Conservation (phyloP, 2,888 invertebrate genomes). For the Congeria kusceri region DNA sequence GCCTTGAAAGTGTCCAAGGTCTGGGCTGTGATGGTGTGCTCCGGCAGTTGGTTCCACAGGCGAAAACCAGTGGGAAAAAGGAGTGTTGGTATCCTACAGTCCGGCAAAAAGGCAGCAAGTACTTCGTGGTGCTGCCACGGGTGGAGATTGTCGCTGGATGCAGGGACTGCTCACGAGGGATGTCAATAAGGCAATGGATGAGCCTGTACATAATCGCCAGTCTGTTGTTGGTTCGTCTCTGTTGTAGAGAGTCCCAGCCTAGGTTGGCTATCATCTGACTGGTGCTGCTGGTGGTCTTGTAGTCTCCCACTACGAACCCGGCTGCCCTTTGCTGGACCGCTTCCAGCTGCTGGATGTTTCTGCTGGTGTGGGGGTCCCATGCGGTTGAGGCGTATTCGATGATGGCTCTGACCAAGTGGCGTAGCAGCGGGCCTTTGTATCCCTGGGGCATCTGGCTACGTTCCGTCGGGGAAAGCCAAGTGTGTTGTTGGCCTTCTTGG, state of each 20-base stretch:
- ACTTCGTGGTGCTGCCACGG: background rate
- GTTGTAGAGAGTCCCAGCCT: conserved; percentile 15
- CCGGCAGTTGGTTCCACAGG: no score
- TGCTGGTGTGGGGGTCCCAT: no score
- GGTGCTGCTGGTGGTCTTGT: background rate
- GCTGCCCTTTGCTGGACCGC: no score
- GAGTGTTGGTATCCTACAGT: background rate
- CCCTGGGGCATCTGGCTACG: no score
- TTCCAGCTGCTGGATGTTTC: no score
- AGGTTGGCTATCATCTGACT: conserved; percentile 14
- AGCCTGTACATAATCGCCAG: conserved; percentile 11
- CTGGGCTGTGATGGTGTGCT: no score
- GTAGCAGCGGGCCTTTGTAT: no score
- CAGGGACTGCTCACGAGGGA: background rate
- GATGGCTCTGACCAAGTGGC: no score
- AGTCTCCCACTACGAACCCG: conserved; percentile 9
- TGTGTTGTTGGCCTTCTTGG: conserved; percentile 24
- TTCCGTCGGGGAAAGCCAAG: no score
- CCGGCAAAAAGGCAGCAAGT: background rate
- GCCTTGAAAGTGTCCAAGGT: no score
- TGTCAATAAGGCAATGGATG: conserved; percentile 4
- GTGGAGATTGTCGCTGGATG: background rate
- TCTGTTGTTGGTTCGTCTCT: conserved; percentile 1
- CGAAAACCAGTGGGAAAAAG: no score
- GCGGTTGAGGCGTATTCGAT: no score